A percentile compares a stretch with the other conserved stretches of the same genome.
Conservation (phyloP, 1,140 invertebrate species). For the Lanistes nyassanus region DNA sequence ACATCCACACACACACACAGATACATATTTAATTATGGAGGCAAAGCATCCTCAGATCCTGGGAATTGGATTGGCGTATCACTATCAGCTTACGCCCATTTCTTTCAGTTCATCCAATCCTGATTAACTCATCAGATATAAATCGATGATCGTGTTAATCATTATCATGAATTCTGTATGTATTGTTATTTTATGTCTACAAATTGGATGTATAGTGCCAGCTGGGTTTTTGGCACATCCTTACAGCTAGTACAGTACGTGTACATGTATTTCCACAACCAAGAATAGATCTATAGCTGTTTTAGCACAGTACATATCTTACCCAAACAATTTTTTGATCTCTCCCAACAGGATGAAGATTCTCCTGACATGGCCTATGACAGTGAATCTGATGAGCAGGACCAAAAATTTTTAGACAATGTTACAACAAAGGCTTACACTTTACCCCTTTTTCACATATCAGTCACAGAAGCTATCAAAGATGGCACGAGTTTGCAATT, state of each 20-base stretch:
- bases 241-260: too few relatives aligned
- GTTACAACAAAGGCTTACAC: background rate
- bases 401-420: background rate
- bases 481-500: constrained; percentile 66
- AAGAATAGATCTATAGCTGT: too few relatives aligned
- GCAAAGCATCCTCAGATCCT: background rate
- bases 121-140: background rate
- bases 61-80: background rate
- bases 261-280: too few relatives aligned
- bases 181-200: background rate
- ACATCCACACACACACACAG: constrained; percentile 2
- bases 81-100: background rate
- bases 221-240: too few relatives aligned
- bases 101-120: background rate
- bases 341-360: constrained; percentile 13
- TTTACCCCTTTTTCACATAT: constrained; percentile 56
- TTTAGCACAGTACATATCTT: background rate
- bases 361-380: constrained; percentile 1
- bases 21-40: background rate
- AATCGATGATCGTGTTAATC: background rate
- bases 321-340: background rate
- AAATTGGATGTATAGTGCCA: background rate
- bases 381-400: constrained; percentile 7
- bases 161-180: background rate
- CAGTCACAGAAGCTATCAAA: constrained; percentile 64